Evolutionary conservation across 1,140 invertebrate genomes (phyloP).

Genomic region (Lithobius niger): DNA sequence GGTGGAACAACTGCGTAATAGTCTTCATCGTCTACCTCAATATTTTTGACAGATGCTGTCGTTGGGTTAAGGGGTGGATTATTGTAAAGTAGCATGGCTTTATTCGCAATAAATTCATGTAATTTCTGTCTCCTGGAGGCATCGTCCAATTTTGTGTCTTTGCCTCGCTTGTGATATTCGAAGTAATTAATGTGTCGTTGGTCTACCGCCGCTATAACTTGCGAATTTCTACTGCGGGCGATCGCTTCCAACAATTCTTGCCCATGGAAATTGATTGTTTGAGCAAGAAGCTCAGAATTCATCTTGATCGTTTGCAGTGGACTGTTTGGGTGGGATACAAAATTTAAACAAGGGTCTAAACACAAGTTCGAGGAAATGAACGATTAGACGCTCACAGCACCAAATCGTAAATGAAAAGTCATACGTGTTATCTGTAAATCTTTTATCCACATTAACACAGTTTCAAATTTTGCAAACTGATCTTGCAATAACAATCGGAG

Average conservation of each 20-base stretch:
- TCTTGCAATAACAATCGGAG: too few relatives aligned
- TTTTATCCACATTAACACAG: too few relatives aligned
- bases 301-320: too few relatives aligned
- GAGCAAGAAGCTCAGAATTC: conserved; percentile 51
- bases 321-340: too few relatives aligned
- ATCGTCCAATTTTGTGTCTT: conserved; percentile 57
- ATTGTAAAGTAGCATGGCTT: conserved; percentile 49
- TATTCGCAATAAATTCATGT: conserved; percentile 67
- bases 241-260: conserved; percentile 66
- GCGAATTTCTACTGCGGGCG: conserved; percentile 53
- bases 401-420: too few relatives aligned
- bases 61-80: conserved; percentile 28
- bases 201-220: conserved; percentile 49
- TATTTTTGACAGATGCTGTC: conserved; percentile 28
- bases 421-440: too few relatives aligned
- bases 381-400: too few relatives aligned
- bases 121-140: conserved; percentile 63
- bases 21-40: conserved; percentile 38
- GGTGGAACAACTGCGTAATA: conserved; percentile 70
- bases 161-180: conserved; percentile 59
- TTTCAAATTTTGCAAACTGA: too few relatives aligned
- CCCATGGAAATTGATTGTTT: conserved; percentile 65
- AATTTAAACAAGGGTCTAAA: too few relatives aligned
- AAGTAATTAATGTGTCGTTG: conserved; percentile 42
- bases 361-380: too few relatives aligned